Evolutionary conservation across 1,140 invertebrate genomes (phyloP), one percentile per base, ranked within the genome.

Genomic region (Camponotus pennsylvanicus): DNA sequence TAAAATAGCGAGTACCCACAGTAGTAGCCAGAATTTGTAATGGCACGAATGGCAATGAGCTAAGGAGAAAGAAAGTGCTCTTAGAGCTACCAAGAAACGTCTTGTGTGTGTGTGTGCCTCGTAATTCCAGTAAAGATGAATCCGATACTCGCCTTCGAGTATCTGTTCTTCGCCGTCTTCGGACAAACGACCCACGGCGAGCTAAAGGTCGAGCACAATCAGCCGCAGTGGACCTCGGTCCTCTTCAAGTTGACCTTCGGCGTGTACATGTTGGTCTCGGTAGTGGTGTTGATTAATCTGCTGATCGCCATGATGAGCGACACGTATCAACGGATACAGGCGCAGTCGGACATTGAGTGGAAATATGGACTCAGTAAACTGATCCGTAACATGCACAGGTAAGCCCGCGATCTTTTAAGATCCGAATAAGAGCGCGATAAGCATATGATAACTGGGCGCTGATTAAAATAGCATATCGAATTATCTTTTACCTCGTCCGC

Each of bases 241-340:
- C 96, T 98, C 88, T 98, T 98, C 96, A 98, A 98, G 96, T 95
- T 97, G 93, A 97, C 99, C 85, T 99, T 99, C 95, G 99, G 98
- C 89, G 97, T 98, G 92, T 99, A 99, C 97, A 98, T 99, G 97
- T 97, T 99, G 97, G 98, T 99, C 93, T 99, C 98, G 87, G 97
- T 99, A 91, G 98, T 99, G 95, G 99, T 99, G 92, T 97, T 99
- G 91, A 99, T 99, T 96, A 99, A 99, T 96, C 97, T 99, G 93
- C 97, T 99, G 92, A 99, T 99, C 97, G 99, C 99, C 96, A 99
- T 99, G 99, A 99, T 99, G 99, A 99, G 98, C 93, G 99, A 99
- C 96, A 99, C 99, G 90, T 99, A 99, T 95, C 99, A 99, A 95
- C 96, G 99, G 90, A 99, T 99, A 93, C 98, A 98, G 96, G 98